A percentile compares a stretch with the other conserved stretches of the same genome.
Evolutionary conservation across 2,888 invertebrate genomes (phyloP).

Genomic region (Pseudoips prasinana): DNA sequence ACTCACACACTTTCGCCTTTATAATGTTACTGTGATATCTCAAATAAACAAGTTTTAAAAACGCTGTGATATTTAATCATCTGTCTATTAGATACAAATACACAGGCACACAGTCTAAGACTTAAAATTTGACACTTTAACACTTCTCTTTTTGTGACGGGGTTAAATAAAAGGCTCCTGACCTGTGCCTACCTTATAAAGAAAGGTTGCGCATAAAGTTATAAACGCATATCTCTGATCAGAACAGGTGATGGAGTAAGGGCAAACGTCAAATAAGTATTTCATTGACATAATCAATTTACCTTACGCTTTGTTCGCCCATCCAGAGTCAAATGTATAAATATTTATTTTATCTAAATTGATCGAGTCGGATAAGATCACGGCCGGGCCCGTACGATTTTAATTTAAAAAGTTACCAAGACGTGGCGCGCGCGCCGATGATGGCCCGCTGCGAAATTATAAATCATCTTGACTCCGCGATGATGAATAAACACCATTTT

Average conservation of each 20-base stretch:
- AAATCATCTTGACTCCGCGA: slow-evolving; percentile 64
- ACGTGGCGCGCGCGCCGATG: slow-evolving; percentile 65
- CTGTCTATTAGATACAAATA: too few species aligned
- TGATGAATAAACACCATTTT: slow-evolving; percentile 76
- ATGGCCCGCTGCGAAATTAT: slow-evolving; percentile 77
- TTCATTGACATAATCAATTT: slow-evolving; percentile 77
- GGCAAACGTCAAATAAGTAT: slow-evolving; percentile 58
- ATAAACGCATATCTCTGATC: slow-evolving; percentile 51
- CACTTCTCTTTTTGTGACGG: too few species aligned
- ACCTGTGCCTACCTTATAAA: too few species aligned
- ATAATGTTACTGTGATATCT: too few species aligned
- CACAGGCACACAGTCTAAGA: too few species aligned
- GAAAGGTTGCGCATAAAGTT: not conserved
- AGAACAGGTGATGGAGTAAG: slow-evolving; percentile 62
- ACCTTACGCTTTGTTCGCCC: slow-evolving; percentile 75
- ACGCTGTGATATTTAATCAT: too few species aligned
- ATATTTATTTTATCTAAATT: slow-evolving; percentile 83
- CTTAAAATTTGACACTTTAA: too few species aligned
- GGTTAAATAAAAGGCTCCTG: too few species aligned
- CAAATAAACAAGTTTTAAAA: too few species aligned
- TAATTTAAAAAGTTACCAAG: slow-evolving; percentile 76
- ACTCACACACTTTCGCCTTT: too few species aligned
- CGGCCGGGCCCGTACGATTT: slow-evolving; percentile 71
- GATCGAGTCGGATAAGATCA: slow-evolving; percentile 79
- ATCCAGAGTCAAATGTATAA: slow-evolving; percentile 77